phyloP scores from a whole-genome alignment of 2,113 vertebrate species.

The Leptodactylus fuscus region DNA sequence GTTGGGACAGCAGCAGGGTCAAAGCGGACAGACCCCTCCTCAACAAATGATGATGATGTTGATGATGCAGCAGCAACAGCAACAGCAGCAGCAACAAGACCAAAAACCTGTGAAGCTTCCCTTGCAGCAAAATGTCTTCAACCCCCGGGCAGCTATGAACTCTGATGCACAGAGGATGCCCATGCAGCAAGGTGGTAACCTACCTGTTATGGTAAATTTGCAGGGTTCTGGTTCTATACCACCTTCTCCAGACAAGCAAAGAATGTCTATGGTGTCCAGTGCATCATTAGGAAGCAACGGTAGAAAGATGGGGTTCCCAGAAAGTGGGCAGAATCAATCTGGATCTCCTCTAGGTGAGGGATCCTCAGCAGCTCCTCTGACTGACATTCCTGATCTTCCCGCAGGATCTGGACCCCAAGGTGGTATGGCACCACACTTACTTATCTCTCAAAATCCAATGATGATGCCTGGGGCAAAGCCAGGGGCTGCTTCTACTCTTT shows the following conservation, averaged over 20 bases:
- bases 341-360: constrained; percentile 82
- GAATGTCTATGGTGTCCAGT: constrained; percentile 86
- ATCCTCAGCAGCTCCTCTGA: constrained; percentile 68
- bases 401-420: constrained; percentile 73
- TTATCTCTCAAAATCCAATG: constrained; percentile 85
- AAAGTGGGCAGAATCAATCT: constrained; percentile 83
- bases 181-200: constrained; percentile 82
- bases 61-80: constrained; percentile 85
- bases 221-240: constrained; percentile 87
- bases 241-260: constrained; percentile 91
- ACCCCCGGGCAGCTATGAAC: constrained; percentile 81
- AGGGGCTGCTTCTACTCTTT: constrained; percentile 78
- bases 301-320: constrained; percentile 90
- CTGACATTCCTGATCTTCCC: constrained; percentile 74
- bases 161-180: constrained; percentile 89
- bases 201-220: constrained; percentile 93
- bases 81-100: constrained; percentile 76
- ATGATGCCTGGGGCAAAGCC: constrained; percentile 86
- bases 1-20: constrained; percentile 77
- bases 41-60: constrained; percentile 96
- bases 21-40: constrained; percentile 74
- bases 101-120: constrained; percentile 85
- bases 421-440: constrained; percentile 86
- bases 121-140: constrained; percentile 83
- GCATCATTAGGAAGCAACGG: constrained; percentile 79